Percentiles rank a stretch among this genome's conserved stretches.
Evolutionary conservation across 2,888 invertebrate genomes (phyloP).

Genomic region (Augochlorella aurata): DNA sequence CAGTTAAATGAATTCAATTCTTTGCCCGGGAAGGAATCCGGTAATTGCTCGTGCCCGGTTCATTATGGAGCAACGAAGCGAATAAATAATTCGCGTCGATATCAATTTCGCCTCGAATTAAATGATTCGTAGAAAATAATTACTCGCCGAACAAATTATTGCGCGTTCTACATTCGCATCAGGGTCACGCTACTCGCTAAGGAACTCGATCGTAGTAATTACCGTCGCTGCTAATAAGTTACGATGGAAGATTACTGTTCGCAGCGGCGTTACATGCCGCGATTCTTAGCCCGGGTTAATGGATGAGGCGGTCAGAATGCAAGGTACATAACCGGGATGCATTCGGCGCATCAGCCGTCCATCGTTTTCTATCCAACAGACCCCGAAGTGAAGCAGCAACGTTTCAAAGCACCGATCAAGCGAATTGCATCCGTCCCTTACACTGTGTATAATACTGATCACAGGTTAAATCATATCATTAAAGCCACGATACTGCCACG

Average conservation of each 20-base stretch:
- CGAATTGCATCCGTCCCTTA: slow-evolving; percentile 54
- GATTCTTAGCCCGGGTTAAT: slow-evolving; percentile 34
- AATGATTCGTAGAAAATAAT: not conserved
- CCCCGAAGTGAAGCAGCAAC: slow-evolving; percentile 11
- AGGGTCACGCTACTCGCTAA: not conserved
- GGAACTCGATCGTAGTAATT: slow-evolving; percentile 19
- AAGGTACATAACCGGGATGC: slow-evolving; percentile 41
- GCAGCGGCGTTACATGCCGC: slow-evolving; percentile 21
- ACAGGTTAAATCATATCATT: not conserved
- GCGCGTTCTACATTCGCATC: not conserved
- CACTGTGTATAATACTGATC: slow-evolving; percentile 24
- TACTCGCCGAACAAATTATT: not conserved
- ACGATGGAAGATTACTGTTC: slow-evolving; percentile 29
- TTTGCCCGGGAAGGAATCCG: not conserved
- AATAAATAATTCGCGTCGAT: not conserved
- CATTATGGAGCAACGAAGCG: not conserved
- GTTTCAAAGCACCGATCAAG: slow-evolving; percentile 33
- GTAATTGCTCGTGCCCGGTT: not conserved
- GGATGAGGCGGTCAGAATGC: slow-evolving; percentile 33
- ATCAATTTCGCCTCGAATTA: not conserved
- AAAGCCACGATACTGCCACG: not conserved
- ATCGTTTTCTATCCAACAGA: slow-evolving; percentile 19
- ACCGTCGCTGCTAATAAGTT: slow-evolving; percentile 11
- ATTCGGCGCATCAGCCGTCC: not conserved
- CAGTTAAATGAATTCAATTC: not conserved